Base-by-base conservation (phyloP, 2,888 invertebrate genomes). In the Carpatolechia fugitivella region DNA sequence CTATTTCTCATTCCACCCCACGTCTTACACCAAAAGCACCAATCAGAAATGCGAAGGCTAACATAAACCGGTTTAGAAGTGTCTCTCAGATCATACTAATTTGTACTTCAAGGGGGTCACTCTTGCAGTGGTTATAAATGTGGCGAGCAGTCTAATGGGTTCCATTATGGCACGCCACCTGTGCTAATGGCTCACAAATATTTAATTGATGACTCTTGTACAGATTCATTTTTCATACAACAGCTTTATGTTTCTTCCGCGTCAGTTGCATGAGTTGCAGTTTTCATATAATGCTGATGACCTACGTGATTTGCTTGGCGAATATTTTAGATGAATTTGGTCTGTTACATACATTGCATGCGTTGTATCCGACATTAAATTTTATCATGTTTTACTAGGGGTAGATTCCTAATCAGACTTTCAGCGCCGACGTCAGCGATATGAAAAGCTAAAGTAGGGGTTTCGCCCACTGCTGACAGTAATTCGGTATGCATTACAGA, bases 111-210 rank as follows among this genome's bases (percentile, higher is more conserved):
- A 5, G 13, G 29, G 4, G 29, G 29, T 44, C 44, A 24, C 44
- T 44, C 29, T 52, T 52, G n/a, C 5, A 20, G 24, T 41, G 40
- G 40, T 41, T 18, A 44, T 29, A 44, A 29, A 24, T 44, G 8
- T 30, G 68, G 60, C 59, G 60, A 71, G 66, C 74, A 65, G 76
- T 77, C 78, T 86, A 88, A 85, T 87, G 82, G 86, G 76, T 80
- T 82, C 86, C 85, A 86, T 87, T 87, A 85, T 80, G 81, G 78
- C 78, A 72, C 77, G 74, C 82, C 87, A 86, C 84, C 82, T 85
- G 85, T 73, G 80, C 85, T 89, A 88, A 86, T 87, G 84, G 82
- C 65, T 78, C 82, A 84, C 79, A 85, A 86, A 87, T 87, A 87
- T 87, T 85, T 87, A 86, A 88, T 87, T 84, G 82, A 85, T 85